These are phyloP conservation scores for Coenobita brevimanus DNA, from an alignment of 1,140 invertebrate species.

Conservation along the genomic window DNA sequence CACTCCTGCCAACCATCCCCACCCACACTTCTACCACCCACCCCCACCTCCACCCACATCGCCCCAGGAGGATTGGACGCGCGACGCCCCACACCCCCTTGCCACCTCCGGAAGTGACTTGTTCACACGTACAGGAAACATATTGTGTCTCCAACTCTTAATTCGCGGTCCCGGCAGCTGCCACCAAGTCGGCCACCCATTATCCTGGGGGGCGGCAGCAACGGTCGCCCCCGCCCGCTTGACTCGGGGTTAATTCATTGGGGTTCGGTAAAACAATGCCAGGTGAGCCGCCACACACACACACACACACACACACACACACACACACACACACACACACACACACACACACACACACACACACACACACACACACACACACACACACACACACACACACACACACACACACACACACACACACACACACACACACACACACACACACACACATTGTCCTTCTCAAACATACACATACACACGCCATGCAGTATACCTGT, in stretches of 20 bases:
- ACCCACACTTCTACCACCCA: too few species aligned
- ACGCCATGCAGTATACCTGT: too few species aligned
- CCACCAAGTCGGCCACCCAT: constrained; percentile 21
- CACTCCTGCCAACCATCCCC: too few species aligned
- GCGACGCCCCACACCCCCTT: background rate
- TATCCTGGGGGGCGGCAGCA: constrained; percentile 33
- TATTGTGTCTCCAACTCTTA: constrained; percentile 62
- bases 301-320: background rate
- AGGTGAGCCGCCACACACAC: background rate
- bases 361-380: background rate
- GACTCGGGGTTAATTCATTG: constrained; percentile 20
- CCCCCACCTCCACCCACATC: too few species aligned
- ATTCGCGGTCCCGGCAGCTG: constrained; percentile 48
- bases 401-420: constrained; percentile 1
- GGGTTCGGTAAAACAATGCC: constrained; percentile 29
- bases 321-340: constrained; percentile 2
- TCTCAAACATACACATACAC: too few species aligned
- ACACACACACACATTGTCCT: background rate
- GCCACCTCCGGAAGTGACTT: constrained; percentile 54
- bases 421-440: constrained; percentile 8
- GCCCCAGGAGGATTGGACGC: too few species aligned
- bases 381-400: background rate
- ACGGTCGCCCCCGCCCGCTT: constrained; percentile 31
- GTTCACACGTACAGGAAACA: constrained; percentile 61
- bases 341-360: background rate